Evolutionary conservation across 2,888 invertebrate species (phyloP).

Genomic region (Sarcophaga subvicina): DNA sequence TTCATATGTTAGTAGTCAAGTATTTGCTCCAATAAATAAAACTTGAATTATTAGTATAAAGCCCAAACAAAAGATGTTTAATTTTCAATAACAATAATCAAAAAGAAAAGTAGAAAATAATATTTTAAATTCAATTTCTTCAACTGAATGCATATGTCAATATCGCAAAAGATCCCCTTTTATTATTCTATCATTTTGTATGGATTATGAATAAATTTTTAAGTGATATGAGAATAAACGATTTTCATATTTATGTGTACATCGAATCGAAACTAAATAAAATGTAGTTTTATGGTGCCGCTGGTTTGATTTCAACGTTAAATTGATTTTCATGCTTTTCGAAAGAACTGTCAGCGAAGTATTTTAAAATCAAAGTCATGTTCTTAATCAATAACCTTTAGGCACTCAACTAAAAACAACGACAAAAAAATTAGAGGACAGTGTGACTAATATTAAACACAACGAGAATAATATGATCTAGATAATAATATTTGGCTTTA

Average conservation of each 20-base stretch:
- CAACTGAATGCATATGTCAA: too few species aligned
- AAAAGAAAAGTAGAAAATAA: too few species aligned
- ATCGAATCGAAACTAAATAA: background rate
- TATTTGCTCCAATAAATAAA: constrained; percentile 50
- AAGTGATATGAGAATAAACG: too few species aligned
- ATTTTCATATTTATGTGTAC: background rate
- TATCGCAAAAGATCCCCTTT: too few species aligned
- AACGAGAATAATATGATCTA: background rate
- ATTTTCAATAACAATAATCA: background rate
- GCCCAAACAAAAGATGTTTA: background rate
- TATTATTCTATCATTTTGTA: too few species aligned
- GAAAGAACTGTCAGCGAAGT: constrained; percentile 36
- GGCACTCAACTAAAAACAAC: constrained; percentile 30
- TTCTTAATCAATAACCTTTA: constrained; percentile 62
- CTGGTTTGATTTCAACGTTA: constrained; percentile 33
- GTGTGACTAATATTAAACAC: background rate
- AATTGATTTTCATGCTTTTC: constrained; percentile 59
- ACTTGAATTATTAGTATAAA: constrained; percentile 34
- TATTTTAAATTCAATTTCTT: too few species aligned
- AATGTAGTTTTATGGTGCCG: constrained; percentile 15
- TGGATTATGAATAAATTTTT: too few species aligned
- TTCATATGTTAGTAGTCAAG: constrained; percentile 52
- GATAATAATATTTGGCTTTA: too few species aligned
- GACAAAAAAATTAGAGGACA: background rate
- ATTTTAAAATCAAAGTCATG: constrained; percentile 49